Evolutionary conservation across 2,888 invertebrate species (phyloP), one percentile per base, ranked within the genome.

Genomic region (Eudemis profundana): DNA sequence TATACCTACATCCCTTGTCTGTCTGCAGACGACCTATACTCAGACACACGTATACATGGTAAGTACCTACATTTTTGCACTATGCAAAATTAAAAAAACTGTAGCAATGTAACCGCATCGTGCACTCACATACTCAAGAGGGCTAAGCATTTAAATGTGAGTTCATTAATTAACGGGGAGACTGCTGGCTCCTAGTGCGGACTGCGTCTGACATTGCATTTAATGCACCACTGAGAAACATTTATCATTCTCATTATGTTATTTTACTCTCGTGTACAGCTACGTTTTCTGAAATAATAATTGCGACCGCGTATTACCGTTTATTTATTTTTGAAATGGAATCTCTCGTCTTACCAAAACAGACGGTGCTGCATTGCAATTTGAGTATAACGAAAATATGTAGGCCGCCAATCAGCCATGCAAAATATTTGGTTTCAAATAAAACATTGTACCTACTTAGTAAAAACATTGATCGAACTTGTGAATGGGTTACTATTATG

Each of bases 91-190:
- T 27, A 51, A 54, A 42, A 42, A 50, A 50, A 17, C 15, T 42
- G 17, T 14, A 15, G 40, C 54, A 42, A 12, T 40, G 56, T 29
- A 29, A 56, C 42, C 19, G 42, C 42, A 44, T 8, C 44, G 44
- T 44, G 29, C 44, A 29, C 56, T 29, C 44, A n/a, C 38, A 47
- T 57, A 50, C 42, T 64, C 56, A 57, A 57, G 63, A 50, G 63
- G 49, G 46, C 54, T 29, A 49, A 44, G 63, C 42, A 57, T 64
- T 64, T 50, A 49, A 63, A 63, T 56, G 63, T 46, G 62, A 47
- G 63, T 49, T 56, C 63, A 54, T 63, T 63, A 64, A 64, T 64
- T 57, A 64, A 23, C 33, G 15, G 21, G 38, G 36, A 7, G 57
- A 12, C 36, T 38, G 36, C 51, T 19, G 33, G 42, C 40, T n/a